Evolutionary conservation across 2,888 invertebrate species (phyloP).

Genomic region (Colostygia pectinataria): DNA sequence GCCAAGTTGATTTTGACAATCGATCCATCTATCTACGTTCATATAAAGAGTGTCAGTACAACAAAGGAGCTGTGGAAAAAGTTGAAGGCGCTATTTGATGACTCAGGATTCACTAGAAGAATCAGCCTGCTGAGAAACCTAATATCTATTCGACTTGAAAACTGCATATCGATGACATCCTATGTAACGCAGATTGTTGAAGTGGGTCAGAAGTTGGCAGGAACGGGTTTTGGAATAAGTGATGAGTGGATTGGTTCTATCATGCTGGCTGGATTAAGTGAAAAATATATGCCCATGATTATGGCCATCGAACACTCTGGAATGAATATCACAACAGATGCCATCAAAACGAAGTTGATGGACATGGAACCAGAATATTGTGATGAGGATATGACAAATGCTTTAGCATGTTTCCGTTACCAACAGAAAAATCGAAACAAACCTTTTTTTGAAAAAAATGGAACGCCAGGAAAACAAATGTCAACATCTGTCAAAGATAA

Average conservation of each 20-base stretch:
- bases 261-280: slow-evolving; percentile 29
- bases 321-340: neutral
- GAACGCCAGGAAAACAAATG: too few species aligned
- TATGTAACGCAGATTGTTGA: slow-evolving; percentile 29
- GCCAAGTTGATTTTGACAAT: slow-evolving; percentile 30
- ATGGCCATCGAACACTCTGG: slow-evolving; percentile 11
- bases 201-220: slow-evolving; percentile 31
- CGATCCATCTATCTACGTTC: slow-evolving; percentile 23
- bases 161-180: too few species aligned
- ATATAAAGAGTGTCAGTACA: slow-evolving; percentile 10
- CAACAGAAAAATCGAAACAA: neutral
- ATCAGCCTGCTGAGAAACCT: too few species aligned
- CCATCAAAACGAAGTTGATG: slow-evolving; percentile 4
- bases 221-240: slow-evolving; percentile 35
- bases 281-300: slow-evolving; percentile 22
- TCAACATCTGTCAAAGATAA: neutral
- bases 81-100: slow-evolving; percentile 16
- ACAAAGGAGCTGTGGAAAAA: slow-evolving; percentile 18
- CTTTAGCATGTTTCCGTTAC: neutral
- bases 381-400: neutral
- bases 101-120: neutral
- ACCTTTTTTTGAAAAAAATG: neutral
- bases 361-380: neutral
- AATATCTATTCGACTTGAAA: too few species aligned
- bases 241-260: slow-evolving; percentile 39